A percentile compares a stretch with the other conserved stretches of the same genome.
phyloP scores from a whole-genome alignment of 2,113 vertebrate species.

The Ageneiosus marmoratus region DNA sequence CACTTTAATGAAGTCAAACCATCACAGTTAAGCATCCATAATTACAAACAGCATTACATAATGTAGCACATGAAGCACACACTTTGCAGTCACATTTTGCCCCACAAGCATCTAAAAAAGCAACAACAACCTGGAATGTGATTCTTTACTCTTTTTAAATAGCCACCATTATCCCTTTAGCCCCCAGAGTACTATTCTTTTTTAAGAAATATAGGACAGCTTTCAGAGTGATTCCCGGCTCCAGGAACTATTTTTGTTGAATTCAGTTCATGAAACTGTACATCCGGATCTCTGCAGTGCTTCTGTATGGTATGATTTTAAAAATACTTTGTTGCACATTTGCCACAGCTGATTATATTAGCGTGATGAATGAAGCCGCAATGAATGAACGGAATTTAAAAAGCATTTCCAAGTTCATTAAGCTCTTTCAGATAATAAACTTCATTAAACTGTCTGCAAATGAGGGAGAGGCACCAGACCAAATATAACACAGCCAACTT shows the following conservation, averaged over 20 bases:
- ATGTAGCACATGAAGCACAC: neutral
- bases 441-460: neutral
- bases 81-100: neutral
- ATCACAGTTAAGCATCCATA: neutral
- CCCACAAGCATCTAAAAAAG: neutral
- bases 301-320: slow-evolving; percentile 38
- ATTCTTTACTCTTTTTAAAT: neutral
- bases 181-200: neutral
- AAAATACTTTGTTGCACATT: slow-evolving; percentile 41
- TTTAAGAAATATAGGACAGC: slow-evolving; percentile 1
- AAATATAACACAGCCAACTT: neutral
- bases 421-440: neutral
- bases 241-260: neutral
- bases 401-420: neutral
- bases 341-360: slow-evolving; percentile 52
- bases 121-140: neutral
- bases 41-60: neutral
- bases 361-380: slow-evolving; percentile 50
- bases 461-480: neutral
- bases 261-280: slow-evolving; percentile 37
- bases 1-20: neutral
- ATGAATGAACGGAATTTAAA: slow-evolving; percentile 61
- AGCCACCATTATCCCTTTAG: neutral
- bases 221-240: neutral
- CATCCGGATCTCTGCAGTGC: slow-evolving; percentile 26